Conservation (phyloP, 2,113 vertebrate species). For the Noturus placidus region DNA sequence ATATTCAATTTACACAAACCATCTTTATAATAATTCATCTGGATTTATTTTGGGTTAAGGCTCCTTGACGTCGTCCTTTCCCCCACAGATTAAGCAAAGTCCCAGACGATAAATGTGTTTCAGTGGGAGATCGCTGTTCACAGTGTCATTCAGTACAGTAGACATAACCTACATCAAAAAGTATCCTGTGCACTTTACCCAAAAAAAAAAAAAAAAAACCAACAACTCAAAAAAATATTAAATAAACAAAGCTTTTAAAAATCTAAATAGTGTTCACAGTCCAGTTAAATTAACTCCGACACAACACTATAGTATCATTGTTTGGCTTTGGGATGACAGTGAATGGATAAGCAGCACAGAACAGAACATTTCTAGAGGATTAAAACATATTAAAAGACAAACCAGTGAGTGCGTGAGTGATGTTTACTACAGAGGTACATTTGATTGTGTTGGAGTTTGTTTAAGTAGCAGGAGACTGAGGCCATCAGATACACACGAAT, state of each 20-base stretch:
- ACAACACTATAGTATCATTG: not conserved
- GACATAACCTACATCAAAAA: not conserved
- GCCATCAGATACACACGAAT: not conserved
- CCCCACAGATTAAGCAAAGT: not conserved
- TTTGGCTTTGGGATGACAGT: conserved; percentile 3
- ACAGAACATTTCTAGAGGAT: not conserved
- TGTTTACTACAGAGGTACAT: not conserved
- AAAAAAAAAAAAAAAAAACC: not conserved
- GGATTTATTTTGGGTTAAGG: conserved; percentile 32
- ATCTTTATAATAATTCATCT: not conserved
- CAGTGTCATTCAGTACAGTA: conserved; percentile 31
- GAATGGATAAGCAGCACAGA: not conserved
- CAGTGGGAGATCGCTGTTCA: conserved; percentile 26
- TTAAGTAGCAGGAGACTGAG: not conserved
- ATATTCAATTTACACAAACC: not conserved
- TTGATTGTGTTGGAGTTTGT: conserved; percentile 18
- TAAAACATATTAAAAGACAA: not conserved
- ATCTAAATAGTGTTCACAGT: not conserved
- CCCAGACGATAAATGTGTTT: not conserved
- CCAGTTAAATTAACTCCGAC: conserved; percentile 5
- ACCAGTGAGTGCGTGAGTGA: not conserved
- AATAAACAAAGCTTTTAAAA: conserved; percentile 4
- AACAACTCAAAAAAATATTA: not conserved
- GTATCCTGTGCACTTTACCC: not conserved
- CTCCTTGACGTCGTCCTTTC: not conserved